phyloP scores from a whole-genome alignment of 1,140 invertebrate species.

The Danaus melanippus region DNA sequence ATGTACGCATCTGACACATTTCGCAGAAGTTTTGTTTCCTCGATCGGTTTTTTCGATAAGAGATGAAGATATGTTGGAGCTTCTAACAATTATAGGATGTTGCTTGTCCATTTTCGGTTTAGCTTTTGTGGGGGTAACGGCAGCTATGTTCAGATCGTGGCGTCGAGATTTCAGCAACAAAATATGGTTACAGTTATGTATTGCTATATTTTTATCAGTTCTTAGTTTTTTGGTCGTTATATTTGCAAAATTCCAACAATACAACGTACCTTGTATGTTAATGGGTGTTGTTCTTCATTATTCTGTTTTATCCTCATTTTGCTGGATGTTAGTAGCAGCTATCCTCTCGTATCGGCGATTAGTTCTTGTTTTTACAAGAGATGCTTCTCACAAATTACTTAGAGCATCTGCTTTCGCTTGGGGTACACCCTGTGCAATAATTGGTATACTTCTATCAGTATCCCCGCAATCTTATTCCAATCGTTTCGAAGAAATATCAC shows the following conservation, averaged over 20 bases:
- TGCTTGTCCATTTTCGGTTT: constrained; percentile 61
- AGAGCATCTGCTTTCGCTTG: constrained; percentile 64
- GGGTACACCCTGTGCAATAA: constrained; percentile 51
- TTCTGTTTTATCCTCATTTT: constrained; percentile 63
- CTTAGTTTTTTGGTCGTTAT: constrained; percentile 52
- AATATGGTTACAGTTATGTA: constrained; percentile 67
- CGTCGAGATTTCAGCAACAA: constrained; percentile 68
- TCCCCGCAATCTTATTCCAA: constrained; percentile 51
- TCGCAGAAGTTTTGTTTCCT: constrained; percentile 62
- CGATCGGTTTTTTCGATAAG: constrained; percentile 40
- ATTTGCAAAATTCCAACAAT: constrained; percentile 42
- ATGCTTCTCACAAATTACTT: constrained; percentile 64
- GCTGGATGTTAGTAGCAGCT: constrained; percentile 72
- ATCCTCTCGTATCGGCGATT: constrained; percentile 63
- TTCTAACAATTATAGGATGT: constrained; percentile 62
- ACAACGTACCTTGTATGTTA: constrained; percentile 50
- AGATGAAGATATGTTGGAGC: constrained; percentile 45
- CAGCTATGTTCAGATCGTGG: constrained; percentile 62
- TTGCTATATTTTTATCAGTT: constrained; percentile 51
- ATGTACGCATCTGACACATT: constrained; percentile 69
- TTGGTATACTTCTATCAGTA: constrained; percentile 56
- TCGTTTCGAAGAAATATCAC: constrained; percentile 43
- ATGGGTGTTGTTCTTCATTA: constrained; percentile 64
- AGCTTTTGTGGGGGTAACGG: constrained; percentile 57
- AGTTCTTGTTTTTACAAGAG: constrained; percentile 61